Percentiles rank a stretch among this genome's conserved stretches.
phyloP scores from a whole-genome alignment of 2,888 invertebrate genomes.

The Campopleginae sp. region DNA sequence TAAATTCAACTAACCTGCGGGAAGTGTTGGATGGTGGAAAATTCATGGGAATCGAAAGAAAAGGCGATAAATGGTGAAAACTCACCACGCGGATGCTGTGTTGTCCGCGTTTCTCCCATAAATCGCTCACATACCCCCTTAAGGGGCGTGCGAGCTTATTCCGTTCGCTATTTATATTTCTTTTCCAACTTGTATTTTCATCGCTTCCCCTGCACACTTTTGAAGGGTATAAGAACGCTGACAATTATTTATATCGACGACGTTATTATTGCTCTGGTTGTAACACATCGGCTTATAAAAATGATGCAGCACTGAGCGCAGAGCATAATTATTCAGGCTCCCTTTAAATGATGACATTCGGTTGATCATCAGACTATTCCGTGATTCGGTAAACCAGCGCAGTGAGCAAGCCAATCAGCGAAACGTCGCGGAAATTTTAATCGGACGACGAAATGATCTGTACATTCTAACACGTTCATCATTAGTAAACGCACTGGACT shows the following conservation, averaged over 20 bases:
- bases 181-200: constrained; percentile 15
- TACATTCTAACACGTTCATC: neutral
- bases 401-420: constrained; percentile 14
- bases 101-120: constrained; percentile 45
- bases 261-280: no score
- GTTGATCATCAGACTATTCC: constrained; percentile 31
- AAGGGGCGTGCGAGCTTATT: constrained; percentile 31
- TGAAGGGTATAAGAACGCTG: neutral
- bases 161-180: constrained; percentile 1
- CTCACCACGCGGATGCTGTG: constrained; percentile 10
- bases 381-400: constrained; percentile 38
- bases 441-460: constrained; percentile 6
- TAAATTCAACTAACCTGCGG: constrained; percentile 6
- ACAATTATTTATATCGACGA: constrained; percentile 5
- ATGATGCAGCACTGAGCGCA: neutral
- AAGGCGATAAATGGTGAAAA: constrained; percentile 23
- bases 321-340: neutral
- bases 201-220: constrained; percentile 11
- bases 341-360: constrained; percentile 6
- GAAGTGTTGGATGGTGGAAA: constrained; percentile 49
- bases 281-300: neutral
- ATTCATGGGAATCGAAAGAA: constrained; percentile 37
- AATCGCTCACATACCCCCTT: constrained; percentile 47
- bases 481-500: constrained; percentile 8
- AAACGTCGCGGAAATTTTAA: constrained; percentile 14